Evolutionary conservation across 2,797 vertebrate genomes (phyloP), one percentile per base, ranked within the genome.

Genomic region (Lepilemur septentrionalis): DNA sequence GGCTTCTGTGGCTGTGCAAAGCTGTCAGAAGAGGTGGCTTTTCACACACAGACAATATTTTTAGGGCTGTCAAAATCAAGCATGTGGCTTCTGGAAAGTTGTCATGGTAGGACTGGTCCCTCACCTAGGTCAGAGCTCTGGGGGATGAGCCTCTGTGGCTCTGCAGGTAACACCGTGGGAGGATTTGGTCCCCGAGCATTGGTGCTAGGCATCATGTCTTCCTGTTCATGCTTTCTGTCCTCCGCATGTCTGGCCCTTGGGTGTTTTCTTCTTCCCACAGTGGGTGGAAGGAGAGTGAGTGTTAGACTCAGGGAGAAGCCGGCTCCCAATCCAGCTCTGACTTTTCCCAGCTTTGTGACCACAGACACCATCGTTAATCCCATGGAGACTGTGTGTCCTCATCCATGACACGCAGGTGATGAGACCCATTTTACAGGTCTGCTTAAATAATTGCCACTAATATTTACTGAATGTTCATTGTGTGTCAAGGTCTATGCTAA

Each of bases 91-190:
- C 76, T 23, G 6, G 65, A 70, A 61, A 59, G 9, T 41, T 30
- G 23, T 32, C 9, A 2, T 14, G 38, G 32, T 8, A 57, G 67
- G 38, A 30, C 18, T 5, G 38, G 41, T 14, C 12, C 9, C 7
- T 61, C 57, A 17, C 28, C 18, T 69, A 78, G 48, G 4, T 23
- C 43, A 70, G 35, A 79, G 28, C 79, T 91, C 41, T 48, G 32
- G 41, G 22, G n/a, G 18, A 8, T 1, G 3, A 13, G 22, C 13
- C 25, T 50, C 12, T 1, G 8, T 14, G 28, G 61, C 35, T 50
- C 25, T 57, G 8, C 12, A 30, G 81, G n/a, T 23, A 2, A 7
- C 9, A 1, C 10, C 0, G 0, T 25, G 10, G 43, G 35, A 15
- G 22, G 48, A 2, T n/a, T 4, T 23, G 35, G 17, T 38, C 4